Conservation (phyloP, 2,888 invertebrate genomes). For the Corythucha ciliata region DNA sequence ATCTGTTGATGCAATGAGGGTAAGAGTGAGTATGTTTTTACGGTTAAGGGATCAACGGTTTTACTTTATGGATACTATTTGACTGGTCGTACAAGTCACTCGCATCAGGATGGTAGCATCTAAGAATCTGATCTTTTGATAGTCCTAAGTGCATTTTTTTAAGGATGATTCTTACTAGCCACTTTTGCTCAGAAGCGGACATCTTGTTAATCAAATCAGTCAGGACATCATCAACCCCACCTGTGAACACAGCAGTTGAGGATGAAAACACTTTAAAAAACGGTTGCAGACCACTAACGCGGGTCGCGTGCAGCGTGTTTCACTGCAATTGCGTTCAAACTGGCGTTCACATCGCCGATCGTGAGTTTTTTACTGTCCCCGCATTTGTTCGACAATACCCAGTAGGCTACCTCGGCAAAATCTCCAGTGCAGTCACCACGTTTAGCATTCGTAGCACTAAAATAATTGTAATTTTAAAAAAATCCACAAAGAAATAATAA, state of each 20-base stretch:
- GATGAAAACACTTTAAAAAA: background rate
- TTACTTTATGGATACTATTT: conserved; percentile 58
- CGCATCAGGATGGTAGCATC: conserved; percentile 69
- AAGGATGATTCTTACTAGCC: conserved; percentile 79
- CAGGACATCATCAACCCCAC: conserved; percentile 53
- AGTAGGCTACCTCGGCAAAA: conserved; percentile 70
- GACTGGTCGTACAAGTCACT: conserved; percentile 62
- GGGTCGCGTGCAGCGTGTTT: conserved; percentile 54
- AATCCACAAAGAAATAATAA: background rate
- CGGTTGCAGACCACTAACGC: conserved; percentile 41
- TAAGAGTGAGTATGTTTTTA: no score
- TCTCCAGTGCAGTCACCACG: conserved; percentile 51
- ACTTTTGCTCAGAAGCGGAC: conserved; percentile 71
- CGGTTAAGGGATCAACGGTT: background rate
- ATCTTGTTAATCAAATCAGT: conserved; percentile 55
- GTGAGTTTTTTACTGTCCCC: conserved; percentile 46
- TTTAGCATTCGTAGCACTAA: conserved; percentile 43
- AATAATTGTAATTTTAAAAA: no score
- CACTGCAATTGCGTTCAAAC: conserved; percentile 64
- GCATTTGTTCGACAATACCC: conserved; percentile 51
- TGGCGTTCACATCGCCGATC: conserved; percentile 60
- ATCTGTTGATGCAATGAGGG: no score
- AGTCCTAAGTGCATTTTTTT: conserved; percentile 75
- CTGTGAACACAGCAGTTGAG: conserved; percentile 33
- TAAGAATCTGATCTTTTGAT: conserved; percentile 58